Conservation (phyloP, 2,888 invertebrate genomes). For the Phyllotreta striolata region DNA sequence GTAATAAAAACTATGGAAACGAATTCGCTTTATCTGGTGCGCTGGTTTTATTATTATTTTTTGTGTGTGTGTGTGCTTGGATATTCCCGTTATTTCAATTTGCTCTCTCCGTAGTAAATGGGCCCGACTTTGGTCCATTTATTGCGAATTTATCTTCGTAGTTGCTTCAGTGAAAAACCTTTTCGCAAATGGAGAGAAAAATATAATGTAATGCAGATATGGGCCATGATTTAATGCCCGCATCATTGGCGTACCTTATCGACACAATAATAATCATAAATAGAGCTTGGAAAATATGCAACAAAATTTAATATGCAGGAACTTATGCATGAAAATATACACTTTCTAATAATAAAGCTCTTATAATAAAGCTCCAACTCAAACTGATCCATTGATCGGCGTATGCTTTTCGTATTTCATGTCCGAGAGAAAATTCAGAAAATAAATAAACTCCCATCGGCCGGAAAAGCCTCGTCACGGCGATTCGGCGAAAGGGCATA, state of each 20-base stretch:
- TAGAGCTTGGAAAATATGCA: too few species aligned
- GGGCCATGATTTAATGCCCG: not conserved
- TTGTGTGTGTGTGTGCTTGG: constrained; percentile 16
- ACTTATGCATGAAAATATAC: too few species aligned
- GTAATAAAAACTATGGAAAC: constrained; percentile 27
- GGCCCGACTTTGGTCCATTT: constrained; percentile 26
- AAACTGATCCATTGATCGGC: too few species aligned
- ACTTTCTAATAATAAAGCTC: too few species aligned
- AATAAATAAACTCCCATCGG: constrained; percentile 7
- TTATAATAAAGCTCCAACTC: too few species aligned
- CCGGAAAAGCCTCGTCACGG: too few species aligned
- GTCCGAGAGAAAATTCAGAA: too few species aligned
- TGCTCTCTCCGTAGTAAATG: constrained; percentile 24
- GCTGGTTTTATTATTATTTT: not conserved
- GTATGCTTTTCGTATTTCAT: too few species aligned
- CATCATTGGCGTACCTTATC: too few species aligned
- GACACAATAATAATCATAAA: too few species aligned
- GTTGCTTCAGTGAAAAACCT: constrained; percentile 30
- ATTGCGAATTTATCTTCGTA: constrained; percentile 37
- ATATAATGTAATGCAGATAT: constrained; percentile 22
- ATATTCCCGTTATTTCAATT: constrained; percentile 32
- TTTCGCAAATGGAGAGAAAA: constrained; percentile 30
- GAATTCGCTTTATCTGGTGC: constrained; percentile 34
- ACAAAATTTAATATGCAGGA: too few species aligned
- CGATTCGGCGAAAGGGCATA: not conserved